These are phyloP conservation scores for Athene cunicularia DNA, from an alignment of 2,113 vertebrate species.

Conservation along the genomic window DNA sequence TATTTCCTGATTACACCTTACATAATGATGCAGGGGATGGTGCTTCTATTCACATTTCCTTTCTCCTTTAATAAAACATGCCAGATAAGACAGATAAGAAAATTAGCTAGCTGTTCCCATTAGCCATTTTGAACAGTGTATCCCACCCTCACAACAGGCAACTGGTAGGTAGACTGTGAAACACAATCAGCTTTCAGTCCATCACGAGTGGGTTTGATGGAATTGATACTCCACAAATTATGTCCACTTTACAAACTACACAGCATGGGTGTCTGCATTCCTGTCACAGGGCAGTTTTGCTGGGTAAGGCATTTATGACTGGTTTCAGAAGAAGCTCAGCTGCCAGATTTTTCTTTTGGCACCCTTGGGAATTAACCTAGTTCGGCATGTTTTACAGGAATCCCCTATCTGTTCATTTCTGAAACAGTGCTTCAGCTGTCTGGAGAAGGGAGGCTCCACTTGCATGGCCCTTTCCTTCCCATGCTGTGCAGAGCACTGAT, in stretches of 20 bases:
- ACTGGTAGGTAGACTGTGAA: neutral
- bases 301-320: neutral
- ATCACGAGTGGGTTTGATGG: neutral
- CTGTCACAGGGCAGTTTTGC: neutral
- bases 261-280: neutral
- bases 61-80: neutral
- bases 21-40: neutral
- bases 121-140: neutral
- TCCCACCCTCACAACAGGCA: neutral
- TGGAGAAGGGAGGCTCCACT: neutral
- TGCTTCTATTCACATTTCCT: neutral
- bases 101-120: neutral
- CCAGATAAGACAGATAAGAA: neutral
- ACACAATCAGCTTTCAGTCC: neutral
- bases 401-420: neutral
- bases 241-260: neutral
- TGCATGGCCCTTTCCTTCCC: neutral
- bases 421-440: neutral
- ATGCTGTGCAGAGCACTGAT: neutral
- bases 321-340: neutral
- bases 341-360: neutral
- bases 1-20: conserved; percentile 12
- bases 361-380: neutral
- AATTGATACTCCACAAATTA: neutral
- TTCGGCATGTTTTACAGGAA: neutral